Percentiles rank a stretch among this genome's conserved stretches.
Conservation (phyloP, 2,113 vertebrate species). For the Salminus brasiliensis region DNA sequence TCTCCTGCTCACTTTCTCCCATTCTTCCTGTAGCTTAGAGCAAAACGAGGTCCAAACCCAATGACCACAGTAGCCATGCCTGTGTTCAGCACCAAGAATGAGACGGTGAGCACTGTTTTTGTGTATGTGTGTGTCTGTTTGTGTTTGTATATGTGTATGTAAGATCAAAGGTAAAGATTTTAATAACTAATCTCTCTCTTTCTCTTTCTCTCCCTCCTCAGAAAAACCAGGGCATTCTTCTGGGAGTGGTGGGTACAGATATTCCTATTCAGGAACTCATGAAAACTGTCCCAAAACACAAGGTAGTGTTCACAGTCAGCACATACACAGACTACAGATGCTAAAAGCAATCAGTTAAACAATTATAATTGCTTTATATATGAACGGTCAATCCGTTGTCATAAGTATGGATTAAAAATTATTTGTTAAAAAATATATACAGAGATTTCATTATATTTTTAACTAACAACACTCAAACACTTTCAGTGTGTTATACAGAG, state of each 20-base stretch:
- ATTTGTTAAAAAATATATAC: no score
- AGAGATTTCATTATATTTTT: no score
- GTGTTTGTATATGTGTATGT: neutral
- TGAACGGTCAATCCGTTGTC: no score
- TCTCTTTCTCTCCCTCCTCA: conserved; percentile 60
- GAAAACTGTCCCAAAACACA: conserved; percentile 97
- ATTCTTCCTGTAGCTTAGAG: conserved; percentile 79
- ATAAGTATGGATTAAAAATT: no score
- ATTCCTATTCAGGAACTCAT: conserved; percentile 97
- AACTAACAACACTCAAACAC: no score
- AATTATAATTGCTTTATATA: no score
- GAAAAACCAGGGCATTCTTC: conserved; percentile 95
- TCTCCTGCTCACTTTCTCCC: conserved; percentile 37
- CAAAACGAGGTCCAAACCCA: conserved; percentile 85
- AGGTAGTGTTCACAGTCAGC: conserved; percentile 76
- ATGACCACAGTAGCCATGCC: conserved; percentile 99
- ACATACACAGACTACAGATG: neutral
- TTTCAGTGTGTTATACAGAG: no score
- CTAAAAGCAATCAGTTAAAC: no score
- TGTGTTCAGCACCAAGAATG: conserved; percentile 98
- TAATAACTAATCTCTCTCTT: neutral
- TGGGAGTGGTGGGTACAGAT: conserved; percentile 98
- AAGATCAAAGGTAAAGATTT: no score
- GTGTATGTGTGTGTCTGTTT: neutral
- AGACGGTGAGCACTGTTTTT: conserved; percentile 81